Percentiles rank a stretch among this genome's conserved stretches.
These are phyloP conservation scores for Cryptus armator DNA, from an alignment of 2,888 invertebrate genomes.

Conservation along the genomic window DNA sequence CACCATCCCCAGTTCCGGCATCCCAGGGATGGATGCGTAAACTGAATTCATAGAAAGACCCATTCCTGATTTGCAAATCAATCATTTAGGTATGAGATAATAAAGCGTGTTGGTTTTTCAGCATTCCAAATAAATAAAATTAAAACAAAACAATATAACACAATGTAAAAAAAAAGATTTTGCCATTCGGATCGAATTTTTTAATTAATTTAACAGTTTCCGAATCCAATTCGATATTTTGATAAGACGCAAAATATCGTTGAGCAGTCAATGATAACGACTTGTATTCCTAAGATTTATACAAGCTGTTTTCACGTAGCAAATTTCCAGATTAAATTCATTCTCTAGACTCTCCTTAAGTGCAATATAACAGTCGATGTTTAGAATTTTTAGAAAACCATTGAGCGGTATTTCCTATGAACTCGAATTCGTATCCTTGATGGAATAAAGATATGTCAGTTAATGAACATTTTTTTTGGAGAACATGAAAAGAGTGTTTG, in stretches of 20 bases:
- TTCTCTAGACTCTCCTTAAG: too few relatives aligned
- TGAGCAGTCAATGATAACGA: too few relatives aligned
- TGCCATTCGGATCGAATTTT: not conserved
- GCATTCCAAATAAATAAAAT: slow-evolving; percentile 7
- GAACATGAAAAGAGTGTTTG: not conserved
- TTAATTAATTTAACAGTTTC: not conserved
- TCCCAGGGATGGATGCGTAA: slow-evolving; percentile 86
- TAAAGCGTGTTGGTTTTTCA: slow-evolving; percentile 20
- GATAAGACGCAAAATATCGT: too few relatives aligned
- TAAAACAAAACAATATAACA: not conserved
- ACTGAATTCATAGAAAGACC: slow-evolving; percentile 82
- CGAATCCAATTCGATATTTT: not conserved
- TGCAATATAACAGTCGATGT: too few relatives aligned
- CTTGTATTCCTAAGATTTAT: too few relatives aligned
- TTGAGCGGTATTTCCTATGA: too few relatives aligned
- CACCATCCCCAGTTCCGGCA: slow-evolving; percentile 88
- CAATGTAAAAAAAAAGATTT: not conserved
- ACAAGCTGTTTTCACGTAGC: too few relatives aligned
- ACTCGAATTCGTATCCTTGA: too few relatives aligned
- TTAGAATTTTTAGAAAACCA: too few relatives aligned
- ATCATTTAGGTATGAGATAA: slow-evolving; percentile 61
- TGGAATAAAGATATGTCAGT: too few relatives aligned
- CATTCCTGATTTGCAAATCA: slow-evolving; percentile 76
- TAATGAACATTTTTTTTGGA: too few relatives aligned
- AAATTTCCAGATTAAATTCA: too few relatives aligned